phyloP scores from a whole-genome alignment of 2,888 invertebrate genomes.

The Leptopterna dolabrata region DNA sequence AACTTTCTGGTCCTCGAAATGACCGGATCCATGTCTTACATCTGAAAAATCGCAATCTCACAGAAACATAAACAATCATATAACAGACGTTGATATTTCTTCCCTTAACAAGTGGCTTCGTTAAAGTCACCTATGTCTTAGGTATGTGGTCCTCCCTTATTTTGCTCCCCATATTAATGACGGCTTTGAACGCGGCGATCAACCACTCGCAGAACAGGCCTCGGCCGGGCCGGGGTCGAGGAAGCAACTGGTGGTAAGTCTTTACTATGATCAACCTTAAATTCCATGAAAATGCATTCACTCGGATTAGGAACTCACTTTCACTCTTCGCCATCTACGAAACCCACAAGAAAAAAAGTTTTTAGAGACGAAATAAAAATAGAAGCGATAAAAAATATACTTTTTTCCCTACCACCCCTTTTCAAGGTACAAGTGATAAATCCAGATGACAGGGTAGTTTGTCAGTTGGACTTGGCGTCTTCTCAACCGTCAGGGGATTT shows the following conservation, averaged over 20 bases:
- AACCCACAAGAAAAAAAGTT: neutral
- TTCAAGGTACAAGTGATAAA: conserved; percentile 40
- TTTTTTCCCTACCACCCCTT: neutral
- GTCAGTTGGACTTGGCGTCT: conserved; percentile 47
- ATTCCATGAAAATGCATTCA: neutral
- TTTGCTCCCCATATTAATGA: conserved; percentile 68
- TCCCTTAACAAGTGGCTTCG: conserved; percentile 19
- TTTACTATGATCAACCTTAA: neutral
- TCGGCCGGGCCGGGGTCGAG: conserved; percentile 82
- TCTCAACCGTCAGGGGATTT: conserved; percentile 56
- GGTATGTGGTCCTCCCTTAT: conserved; percentile 64
- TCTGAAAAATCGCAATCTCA: neutral
- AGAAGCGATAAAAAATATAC: too few species aligned
- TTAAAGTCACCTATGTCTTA: conserved; percentile 50
- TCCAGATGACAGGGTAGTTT: conserved; percentile 50
- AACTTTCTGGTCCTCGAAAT: neutral
- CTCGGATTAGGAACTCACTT: neutral
- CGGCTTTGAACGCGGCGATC: conserved; percentile 69
- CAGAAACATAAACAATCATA: neutral
- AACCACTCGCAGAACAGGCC: conserved; percentile 68
- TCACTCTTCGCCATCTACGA: neutral
- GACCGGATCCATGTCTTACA: neutral
- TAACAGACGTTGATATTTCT: neutral
- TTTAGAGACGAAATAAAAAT: neutral
- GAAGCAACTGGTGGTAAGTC: conserved; percentile 93